A percentile compares a stretch with the other conserved stretches of the same genome.
phyloP scores from a whole-genome alignment of 1,140 invertebrate genomes.

The Melanaphis sacchari region DNA sequence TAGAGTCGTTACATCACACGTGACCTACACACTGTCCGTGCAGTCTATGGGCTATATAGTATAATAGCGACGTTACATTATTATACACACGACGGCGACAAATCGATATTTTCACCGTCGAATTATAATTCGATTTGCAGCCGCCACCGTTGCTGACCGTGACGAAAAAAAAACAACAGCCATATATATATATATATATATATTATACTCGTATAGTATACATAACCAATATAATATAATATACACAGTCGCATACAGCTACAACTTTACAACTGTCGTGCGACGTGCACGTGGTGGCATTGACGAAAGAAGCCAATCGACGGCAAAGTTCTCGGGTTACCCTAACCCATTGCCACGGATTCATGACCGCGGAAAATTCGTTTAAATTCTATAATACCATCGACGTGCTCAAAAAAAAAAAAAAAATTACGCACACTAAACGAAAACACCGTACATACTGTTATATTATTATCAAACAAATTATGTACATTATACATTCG shows the following conservation, averaged over 20 bases:
- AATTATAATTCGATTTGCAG: slow-evolving; percentile 31
- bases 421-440: background rate
- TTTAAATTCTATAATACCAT: background rate
- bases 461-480: background rate
- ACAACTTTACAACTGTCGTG: background rate
- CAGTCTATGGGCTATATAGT: too few relatives aligned
- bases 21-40: background rate
- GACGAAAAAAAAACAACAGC: background rate
- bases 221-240: background rate
- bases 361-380: slow-evolving; percentile 42
- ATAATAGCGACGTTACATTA: background rate
- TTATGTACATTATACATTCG: background rate
- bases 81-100: background rate
- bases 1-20: background rate
- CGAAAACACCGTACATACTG: background rate
- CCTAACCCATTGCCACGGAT: slow-evolving; percentile 31
- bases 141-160: background rate
- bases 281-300: background rate
- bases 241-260: background rate
- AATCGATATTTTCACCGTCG: slow-evolving; percentile 35
- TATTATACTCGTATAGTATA: too few relatives aligned
- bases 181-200: background rate
- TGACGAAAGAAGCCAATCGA: slow-evolving; percentile 25
- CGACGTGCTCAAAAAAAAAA: background rate
- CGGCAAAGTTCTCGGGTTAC: slow-evolving; percentile 23